phyloP scores from a whole-genome alignment of 2,797 vertebrate species.

The Malacoctenus gilli region DNA sequence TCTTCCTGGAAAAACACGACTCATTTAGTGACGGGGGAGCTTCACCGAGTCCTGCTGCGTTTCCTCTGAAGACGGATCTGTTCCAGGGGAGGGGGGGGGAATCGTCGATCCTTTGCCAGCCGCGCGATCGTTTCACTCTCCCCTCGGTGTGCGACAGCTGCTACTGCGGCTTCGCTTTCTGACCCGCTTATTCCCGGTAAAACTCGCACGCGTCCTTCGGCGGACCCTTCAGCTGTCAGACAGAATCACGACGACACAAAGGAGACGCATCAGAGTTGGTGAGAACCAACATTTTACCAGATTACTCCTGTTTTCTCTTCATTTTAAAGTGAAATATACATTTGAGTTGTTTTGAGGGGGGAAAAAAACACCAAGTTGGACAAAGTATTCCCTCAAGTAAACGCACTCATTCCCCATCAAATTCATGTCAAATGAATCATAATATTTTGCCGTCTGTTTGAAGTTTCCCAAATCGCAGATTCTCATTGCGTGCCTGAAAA shows the following conservation, averaged over 20 bases:
- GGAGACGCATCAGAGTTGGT: too few relatives aligned
- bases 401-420: neutral
- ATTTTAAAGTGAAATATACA: constrained; percentile 23
- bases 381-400: constrained; percentile 7
- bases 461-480: neutral
- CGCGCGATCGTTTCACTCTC: too few relatives aligned
- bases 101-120: constrained; percentile 52
- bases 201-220: too few relatives aligned
- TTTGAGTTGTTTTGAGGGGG: constrained; percentile 38
- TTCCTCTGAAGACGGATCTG: constrained; percentile 60
- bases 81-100: constrained; percentile 21
- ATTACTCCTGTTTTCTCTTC: too few relatives aligned
- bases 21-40: too few relatives aligned
- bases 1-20: too few relatives aligned
- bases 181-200: too few relatives aligned
- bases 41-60: constrained; percentile 39
- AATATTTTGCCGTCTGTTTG: neutral
- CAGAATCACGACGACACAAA: too few relatives aligned
- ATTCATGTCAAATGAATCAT: neutral
- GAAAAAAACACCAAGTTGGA: constrained; percentile 1
- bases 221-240: too few relatives aligned
- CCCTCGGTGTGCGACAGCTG: constrained; percentile 61
- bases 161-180: constrained; percentile 55
- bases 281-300: too few relatives aligned
- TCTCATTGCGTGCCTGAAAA: neutral